A percentile compares a stretch with the other conserved stretches of the same genome.
These are phyloP conservation scores for Trichomycterus rosablanca DNA, from an alignment of 2,113 vertebrate genomes.

Conservation along the genomic window DNA sequence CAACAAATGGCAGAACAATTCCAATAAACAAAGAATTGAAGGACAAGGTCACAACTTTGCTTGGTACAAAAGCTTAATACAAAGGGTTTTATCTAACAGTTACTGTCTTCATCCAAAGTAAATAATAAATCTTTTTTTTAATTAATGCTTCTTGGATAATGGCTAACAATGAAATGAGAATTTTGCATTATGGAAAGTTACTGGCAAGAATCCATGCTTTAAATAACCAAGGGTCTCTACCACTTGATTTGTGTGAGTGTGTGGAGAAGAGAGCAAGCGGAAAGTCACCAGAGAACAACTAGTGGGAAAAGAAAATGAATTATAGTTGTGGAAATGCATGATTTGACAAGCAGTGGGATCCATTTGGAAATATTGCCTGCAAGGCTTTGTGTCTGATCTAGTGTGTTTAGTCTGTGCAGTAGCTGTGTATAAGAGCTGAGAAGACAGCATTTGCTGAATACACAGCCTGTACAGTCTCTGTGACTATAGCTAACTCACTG, in stretches of 20 bases:
- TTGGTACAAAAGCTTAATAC: conserved; percentile 28
- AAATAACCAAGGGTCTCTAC: too few relatives aligned
- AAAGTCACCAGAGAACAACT: too few relatives aligned
- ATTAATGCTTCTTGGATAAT: conserved; percentile 25
- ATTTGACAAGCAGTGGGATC: neutral
- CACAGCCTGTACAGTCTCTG: too few relatives aligned
- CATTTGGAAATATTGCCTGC: neutral
- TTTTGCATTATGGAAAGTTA: conserved; percentile 8
- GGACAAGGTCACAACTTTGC: conserved; percentile 36
- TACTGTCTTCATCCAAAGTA: conserved; percentile 17
- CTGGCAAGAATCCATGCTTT: too few relatives aligned
- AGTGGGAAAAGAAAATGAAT: neutral
- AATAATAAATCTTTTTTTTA: conserved; percentile 33
- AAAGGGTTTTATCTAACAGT: conserved; percentile 25
- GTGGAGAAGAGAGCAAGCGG: too few relatives aligned
- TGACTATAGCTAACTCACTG: too few relatives aligned
- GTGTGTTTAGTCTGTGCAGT: too few relatives aligned
- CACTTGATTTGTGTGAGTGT: too few relatives aligned
- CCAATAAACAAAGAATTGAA: conserved; percentile 22
- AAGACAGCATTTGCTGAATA: too few relatives aligned
- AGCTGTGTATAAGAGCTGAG: too few relatives aligned
- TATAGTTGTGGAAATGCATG: neutral
- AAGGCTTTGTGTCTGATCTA: too few relatives aligned
- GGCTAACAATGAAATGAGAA: conserved; percentile 28
- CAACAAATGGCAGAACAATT: conserved; percentile 30